Evolutionary conservation across 2,888 invertebrate species (phyloP), one percentile per base, ranked within the genome.

Genomic region (Diarsia brunnea): DNA sequence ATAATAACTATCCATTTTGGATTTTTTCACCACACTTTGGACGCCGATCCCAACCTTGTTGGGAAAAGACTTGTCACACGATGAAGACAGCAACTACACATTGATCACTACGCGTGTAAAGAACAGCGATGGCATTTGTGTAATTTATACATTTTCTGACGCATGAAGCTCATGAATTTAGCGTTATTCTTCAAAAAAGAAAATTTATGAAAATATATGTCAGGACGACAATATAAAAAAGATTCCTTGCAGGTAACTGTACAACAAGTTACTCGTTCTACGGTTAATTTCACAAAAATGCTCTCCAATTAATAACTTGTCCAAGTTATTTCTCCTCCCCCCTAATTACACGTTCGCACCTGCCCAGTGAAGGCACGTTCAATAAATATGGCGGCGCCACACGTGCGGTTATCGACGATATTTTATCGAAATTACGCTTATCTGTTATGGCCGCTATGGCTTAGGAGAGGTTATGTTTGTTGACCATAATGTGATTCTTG

Each of bases 341-440:
- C 24, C 53, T 73, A 84, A 81, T 81, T 31, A 84, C 66, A 58
- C 65, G 69, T 79, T 64, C 55, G 31, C 66, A 64, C 73, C 69
- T 7, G 68, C 27, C 43, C 12, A 68, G 69, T 73, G 27, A 31
- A 31, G 60, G 71, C 65, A 71, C 80, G 73, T 73, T 72, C 84
- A 49, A 73, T 70, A 81, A 84, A 81, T 73, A 69, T 43, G 3
- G 4, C 24, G 43, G 51, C 19, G 53, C 58, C 1, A 60, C 81
- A 80, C 84, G 74, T 70, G 81, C 31, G 51, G 47, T 69, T 80
- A 80, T 67, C 53, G 69, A n/a, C 84, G 19, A 80, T 73, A 81
- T 84, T 74, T 81, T 70, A 81, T 80, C 84, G 45, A 70, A 68
- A 81, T 81, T 80, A 74, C 84, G 24, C 60, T 68, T 73, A 80